A percentile compares a stretch with the other conserved stretches of the same genome.
Conservation (phyloP, 1,140 invertebrate species). For the Akabosia matsudoensis region DNA sequence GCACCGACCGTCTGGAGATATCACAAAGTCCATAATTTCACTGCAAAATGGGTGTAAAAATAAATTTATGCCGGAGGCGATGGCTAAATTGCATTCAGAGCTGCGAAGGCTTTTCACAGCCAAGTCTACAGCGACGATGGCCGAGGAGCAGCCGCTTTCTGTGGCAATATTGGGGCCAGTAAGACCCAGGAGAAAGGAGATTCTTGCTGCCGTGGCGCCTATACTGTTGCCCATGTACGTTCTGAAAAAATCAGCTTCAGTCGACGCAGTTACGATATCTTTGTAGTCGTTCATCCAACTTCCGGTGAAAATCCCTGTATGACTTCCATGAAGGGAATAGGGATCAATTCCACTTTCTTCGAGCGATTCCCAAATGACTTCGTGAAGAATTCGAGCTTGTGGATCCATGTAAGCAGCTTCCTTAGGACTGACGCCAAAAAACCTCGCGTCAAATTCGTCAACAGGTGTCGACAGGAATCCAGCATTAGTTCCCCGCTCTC, state of each 20-base stretch:
- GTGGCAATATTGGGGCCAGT: slow-evolving; percentile 32
- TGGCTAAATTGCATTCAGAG: slow-evolving; percentile 11
- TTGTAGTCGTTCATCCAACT: slow-evolving; percentile 23
- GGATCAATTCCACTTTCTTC: slow-evolving; percentile 51
- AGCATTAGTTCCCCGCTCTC: too few relatives aligned
- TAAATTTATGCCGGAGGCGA: slow-evolving; percentile 31
- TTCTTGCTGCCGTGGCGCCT: slow-evolving; percentile 29
- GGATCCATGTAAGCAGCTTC: slow-evolving; percentile 63
- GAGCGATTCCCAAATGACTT: slow-evolving; percentile 62
- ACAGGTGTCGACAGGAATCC: too few relatives aligned
- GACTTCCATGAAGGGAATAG: background rate
- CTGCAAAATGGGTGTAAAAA: background rate
- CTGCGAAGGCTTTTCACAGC: slow-evolving; percentile 29
- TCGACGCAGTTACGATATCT: background rate
- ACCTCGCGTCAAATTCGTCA: slow-evolving; percentile 55
- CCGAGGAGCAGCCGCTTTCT: slow-evolving; percentile 35
- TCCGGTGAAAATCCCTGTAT: slow-evolving; percentile 31
- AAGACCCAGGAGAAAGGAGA: slow-evolving; percentile 34
- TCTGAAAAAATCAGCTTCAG: background rate
- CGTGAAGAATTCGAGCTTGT: slow-evolving; percentile 60
- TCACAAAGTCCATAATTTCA: background rate
- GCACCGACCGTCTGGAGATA: background rate
- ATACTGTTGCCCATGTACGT: slow-evolving; percentile 36
- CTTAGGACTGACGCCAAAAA: slow-evolving; percentile 57
- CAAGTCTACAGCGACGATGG: slow-evolving; percentile 27